Evolutionary conservation across 2,888 invertebrate species (phyloP).

Genomic region (Entomobrya multifasciata): DNA sequence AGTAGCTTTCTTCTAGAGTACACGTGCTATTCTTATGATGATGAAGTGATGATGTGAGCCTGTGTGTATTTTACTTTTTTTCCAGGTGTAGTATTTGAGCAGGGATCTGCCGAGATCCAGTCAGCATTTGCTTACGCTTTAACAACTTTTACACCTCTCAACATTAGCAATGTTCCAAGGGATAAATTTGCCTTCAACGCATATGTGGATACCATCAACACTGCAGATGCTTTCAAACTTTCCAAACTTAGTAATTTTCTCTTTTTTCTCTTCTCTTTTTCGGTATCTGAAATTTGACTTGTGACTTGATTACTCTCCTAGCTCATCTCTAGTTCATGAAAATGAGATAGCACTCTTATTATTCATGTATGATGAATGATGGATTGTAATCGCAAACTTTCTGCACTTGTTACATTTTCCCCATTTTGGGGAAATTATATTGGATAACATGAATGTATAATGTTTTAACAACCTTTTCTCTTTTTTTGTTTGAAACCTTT

Average conservation of each 20-base stretch:
- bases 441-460: background rate
- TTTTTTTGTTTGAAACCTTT: conserved; percentile 20
- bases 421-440: background rate
- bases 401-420: background rate
- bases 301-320: conserved; percentile 3
- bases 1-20: background rate
- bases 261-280: background rate
- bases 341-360: background rate
- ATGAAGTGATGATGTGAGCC: background rate
- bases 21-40: conserved; percentile 16
- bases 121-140: conserved; percentile 83
- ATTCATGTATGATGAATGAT: conserved; percentile 5
- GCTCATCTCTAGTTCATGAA: too few relatives aligned
- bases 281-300: conserved; percentile 11
- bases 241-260: conserved; percentile 89
- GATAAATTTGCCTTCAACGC: conserved; percentile 91
- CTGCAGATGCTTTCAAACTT: conserved; percentile 95
- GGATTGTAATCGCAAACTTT: background rate
- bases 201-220: conserved; percentile 94
- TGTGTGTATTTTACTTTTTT: conserved; percentile 75
- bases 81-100: conserved; percentile 95
- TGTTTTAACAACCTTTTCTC: conserved; percentile 15
- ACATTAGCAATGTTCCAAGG: conserved; percentile 63
- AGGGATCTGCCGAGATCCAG: conserved; percentile 94
- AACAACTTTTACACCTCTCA: conserved; percentile 71